Conservation (phyloP, 1,140 invertebrate species). For the Sweltsa coloradensis region DNA sequence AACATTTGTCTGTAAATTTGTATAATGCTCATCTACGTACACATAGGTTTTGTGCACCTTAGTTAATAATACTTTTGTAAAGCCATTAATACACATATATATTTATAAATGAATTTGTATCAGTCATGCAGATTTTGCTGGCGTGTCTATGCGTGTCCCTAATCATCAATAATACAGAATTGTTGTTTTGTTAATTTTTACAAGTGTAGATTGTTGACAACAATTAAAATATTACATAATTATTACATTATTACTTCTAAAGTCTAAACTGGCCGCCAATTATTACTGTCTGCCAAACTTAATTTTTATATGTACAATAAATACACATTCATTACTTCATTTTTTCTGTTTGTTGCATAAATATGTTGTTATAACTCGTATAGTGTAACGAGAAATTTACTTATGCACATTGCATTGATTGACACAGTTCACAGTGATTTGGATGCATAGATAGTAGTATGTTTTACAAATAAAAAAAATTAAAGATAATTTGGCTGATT, state of each 20-base stretch:
- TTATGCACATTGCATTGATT: no score
- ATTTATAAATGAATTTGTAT: constrained; percentile 6
- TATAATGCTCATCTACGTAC: constrained; percentile 10
- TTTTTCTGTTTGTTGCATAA: no score
- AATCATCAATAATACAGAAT: constrained; percentile 8
- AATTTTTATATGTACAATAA: constrained; percentile 13
- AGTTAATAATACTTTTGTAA: constrained; percentile 9
- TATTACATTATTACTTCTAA: constrained; percentile 11
- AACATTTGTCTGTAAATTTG: neutral
- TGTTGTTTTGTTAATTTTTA: constrained; percentile 1
- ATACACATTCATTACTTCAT: constrained; percentile 10
- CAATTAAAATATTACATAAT: constrained; percentile 11
- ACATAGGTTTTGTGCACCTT: constrained; percentile 9
- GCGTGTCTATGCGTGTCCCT: constrained; percentile 5
- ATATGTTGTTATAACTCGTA: no score
- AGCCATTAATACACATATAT: constrained; percentile 11
- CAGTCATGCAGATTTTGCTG: constrained; percentile 9
- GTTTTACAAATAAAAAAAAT: no score
- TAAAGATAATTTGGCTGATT: no score
- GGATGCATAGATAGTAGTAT: no score
- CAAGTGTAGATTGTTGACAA: constrained; percentile 12
- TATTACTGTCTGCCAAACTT: constrained; percentile 11
- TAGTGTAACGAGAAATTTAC: no score
- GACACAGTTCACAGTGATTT: no score
- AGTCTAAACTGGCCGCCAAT: constrained; percentile 11